Percentiles rank a stretch among this genome's conserved stretches.
phyloP scores from a whole-genome alignment of 2,113 vertebrate genomes.

The Megalops atlanticus region DNA sequence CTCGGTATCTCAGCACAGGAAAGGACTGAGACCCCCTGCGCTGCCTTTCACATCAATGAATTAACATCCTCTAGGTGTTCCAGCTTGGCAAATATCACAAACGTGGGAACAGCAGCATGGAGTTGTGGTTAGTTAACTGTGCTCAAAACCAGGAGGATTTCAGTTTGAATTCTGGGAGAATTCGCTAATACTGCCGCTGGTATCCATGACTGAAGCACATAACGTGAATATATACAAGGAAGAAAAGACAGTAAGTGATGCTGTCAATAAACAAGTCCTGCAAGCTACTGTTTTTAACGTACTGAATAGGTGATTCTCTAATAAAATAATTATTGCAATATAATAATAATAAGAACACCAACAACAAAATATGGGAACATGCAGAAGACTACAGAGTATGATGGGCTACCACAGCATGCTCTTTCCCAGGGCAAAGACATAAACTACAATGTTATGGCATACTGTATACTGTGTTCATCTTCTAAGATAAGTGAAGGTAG shows the following conservation, averaged over 20 bases:
- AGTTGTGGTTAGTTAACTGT: background rate
- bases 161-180: too few relatives aligned
- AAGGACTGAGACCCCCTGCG: background rate
- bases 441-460: background rate
- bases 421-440: background rate
- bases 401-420: too few relatives aligned
- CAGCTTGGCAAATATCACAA: background rate
- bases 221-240: background rate
- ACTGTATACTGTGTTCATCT: background rate
- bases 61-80: background rate
- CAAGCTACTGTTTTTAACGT: too few relatives aligned
- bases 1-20: background rate
- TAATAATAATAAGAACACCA: too few relatives aligned
- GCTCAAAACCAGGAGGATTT: background rate
- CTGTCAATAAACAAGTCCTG: too few relatives aligned
- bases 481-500: background rate
- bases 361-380: too few relatives aligned
- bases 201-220: background rate
- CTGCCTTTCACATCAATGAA: background rate
- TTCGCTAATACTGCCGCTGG: too few relatives aligned
- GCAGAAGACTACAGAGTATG: too few relatives aligned
- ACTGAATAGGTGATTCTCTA: too few relatives aligned
- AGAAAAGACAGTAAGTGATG: too few relatives aligned
- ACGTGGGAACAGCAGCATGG: background rate
- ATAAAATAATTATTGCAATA: too few relatives aligned